A percentile compares a stretch with the other conserved stretches of the same genome.
phyloP scores from a whole-genome alignment of 2,888 invertebrate species.

The Melanophora roralis region DNA sequence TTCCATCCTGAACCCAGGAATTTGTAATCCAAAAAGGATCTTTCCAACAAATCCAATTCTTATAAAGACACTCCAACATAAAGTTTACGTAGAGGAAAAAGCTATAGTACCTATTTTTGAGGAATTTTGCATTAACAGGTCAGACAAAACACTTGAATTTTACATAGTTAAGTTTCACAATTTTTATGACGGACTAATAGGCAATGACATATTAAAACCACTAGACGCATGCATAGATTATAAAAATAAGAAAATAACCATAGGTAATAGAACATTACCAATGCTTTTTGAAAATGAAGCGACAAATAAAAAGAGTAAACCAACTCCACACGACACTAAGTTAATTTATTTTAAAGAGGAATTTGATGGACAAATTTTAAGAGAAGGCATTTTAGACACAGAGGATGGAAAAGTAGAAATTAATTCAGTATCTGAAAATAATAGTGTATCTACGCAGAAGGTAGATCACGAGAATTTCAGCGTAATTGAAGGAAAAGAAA shows the following conservation, averaged over 20 bases:
- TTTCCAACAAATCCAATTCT: not conserved
- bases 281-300: conserved; percentile 14
- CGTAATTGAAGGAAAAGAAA: not conserved
- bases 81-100: conserved; percentile 9
- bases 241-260: conserved; percentile 4
- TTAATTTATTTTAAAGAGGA: too few relatives aligned
- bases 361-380: too few relatives aligned
- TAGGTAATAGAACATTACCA: conserved; percentile 4
- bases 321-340: too few relatives aligned
- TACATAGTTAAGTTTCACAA: conserved; percentile 34
- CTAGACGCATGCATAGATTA: conserved; percentile 28
- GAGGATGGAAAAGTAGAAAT: too few relatives aligned
- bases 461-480: conserved; percentile 1
- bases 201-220: conserved; percentile 39
- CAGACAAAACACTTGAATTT: conserved; percentile 8
- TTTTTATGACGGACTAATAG: conserved; percentile 46
- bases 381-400: not conserved
- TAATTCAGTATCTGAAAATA: not conserved
- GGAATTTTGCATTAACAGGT: too few relatives aligned
- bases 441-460: too few relatives aligned
- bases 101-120: conserved; percentile 9
- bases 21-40: conserved; percentile 12
- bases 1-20: conserved; percentile 11
- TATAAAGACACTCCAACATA: conserved; percentile 15
- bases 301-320: not conserved